phyloP scores from a whole-genome alignment of 2,113 vertebrate genomes.

The Cyanoramphus novaezelandiae region DNA sequence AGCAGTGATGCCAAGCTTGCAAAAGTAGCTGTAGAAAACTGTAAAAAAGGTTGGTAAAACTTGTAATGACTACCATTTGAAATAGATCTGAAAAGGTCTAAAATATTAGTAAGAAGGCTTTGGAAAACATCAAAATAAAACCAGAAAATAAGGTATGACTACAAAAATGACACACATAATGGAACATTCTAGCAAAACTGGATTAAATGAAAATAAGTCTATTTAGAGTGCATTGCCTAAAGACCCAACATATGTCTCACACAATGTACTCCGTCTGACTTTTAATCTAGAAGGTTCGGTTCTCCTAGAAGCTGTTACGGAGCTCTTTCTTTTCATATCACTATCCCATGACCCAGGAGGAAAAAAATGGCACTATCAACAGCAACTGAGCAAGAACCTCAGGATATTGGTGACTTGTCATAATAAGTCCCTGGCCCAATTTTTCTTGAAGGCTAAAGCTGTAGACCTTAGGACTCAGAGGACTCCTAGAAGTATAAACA shows the following conservation, averaged over 20 bases:
- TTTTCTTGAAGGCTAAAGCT: background rate
- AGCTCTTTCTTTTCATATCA: background rate
- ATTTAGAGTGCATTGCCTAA: background rate
- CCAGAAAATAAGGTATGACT: background rate
- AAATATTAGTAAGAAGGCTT: background rate
- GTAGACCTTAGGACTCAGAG: background rate
- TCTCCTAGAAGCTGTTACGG: background rate
- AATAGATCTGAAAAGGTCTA: background rate
- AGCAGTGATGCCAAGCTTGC: background rate
- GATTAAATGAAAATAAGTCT: background rate
- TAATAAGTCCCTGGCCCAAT: background rate
- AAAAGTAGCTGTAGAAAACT: background rate
- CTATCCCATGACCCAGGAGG: background rate
- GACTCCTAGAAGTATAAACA: background rate
- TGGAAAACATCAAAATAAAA: slow-evolving; percentile 11
- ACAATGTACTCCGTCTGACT: background rate
- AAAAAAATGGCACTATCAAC: background rate
- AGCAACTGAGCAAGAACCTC: background rate
- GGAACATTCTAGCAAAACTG: background rate
- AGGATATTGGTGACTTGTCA: background rate
- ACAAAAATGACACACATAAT: background rate
- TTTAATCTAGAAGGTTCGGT: background rate
- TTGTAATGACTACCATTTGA: background rate
- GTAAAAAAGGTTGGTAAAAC: background rate
- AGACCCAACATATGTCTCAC: background rate